phyloP scores from a whole-genome alignment of 1,140 invertebrate genomes.

The Phthorimaea operculella region DNA sequence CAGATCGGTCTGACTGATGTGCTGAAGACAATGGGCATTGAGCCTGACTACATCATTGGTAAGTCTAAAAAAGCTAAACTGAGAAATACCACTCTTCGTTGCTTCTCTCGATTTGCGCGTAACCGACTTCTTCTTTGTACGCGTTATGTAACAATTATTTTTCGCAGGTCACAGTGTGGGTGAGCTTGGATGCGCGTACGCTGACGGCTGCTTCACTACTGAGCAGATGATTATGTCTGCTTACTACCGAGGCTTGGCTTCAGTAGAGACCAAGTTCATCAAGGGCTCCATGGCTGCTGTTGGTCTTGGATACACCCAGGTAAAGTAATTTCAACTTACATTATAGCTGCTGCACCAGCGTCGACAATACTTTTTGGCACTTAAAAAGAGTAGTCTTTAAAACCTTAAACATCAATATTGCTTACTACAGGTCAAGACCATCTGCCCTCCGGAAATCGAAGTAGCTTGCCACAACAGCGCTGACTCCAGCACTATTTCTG shows the following conservation, averaged over 20 bases:
- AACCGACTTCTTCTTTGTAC: too few relatives aligned
- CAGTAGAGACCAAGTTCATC: slow-evolving; percentile 80
- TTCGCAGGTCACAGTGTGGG: slow-evolving; percentile 80
- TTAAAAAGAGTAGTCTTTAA: too few relatives aligned
- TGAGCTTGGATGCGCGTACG: slow-evolving; percentile 90
- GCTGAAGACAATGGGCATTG: slow-evolving; percentile 75
- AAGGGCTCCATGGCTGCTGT: slow-evolving; percentile 88
- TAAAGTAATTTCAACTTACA: slow-evolving; percentile 27
- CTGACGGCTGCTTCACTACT: slow-evolving; percentile 84
- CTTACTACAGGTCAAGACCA: slow-evolving; percentile 63
- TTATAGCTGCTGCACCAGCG: too few relatives aligned
- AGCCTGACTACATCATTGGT: slow-evolving; percentile 86
- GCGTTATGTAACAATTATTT: too few relatives aligned
- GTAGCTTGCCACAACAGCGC: slow-evolving; percentile 89
- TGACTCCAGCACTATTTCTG: slow-evolving; percentile 88
- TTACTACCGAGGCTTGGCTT: slow-evolving; percentile 87
- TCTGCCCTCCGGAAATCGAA: slow-evolving; percentile 76
- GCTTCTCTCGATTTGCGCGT: too few relatives aligned
- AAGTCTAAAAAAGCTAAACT: slow-evolving; percentile 12
- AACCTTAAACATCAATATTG: not conserved
- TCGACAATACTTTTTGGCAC: too few relatives aligned
- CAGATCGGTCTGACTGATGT: slow-evolving; percentile 87
- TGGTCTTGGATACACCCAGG: slow-evolving; percentile 72
- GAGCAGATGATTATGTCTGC: slow-evolving; percentile 86
- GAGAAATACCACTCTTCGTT: too few relatives aligned